Base-by-base conservation (phyloP, 1,140 invertebrate species). In the Pseudobourletiella spinata region DNA sequence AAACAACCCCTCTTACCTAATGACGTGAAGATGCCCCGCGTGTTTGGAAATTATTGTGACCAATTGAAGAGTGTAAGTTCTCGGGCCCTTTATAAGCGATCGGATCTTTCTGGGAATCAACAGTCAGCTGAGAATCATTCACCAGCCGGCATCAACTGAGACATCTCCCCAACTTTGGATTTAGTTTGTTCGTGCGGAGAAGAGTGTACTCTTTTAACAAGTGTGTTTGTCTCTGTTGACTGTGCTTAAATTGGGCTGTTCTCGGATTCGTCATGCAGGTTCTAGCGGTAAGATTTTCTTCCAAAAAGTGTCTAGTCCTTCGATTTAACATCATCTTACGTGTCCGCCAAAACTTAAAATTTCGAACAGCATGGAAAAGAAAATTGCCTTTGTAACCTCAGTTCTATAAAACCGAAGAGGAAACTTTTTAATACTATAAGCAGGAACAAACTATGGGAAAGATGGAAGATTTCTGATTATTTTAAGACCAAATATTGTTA, bases 1-100 rank as follows among this genome's bases (percentile, higher is more conserved):
- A 4, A 18, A 46, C 24, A 22, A 14, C 48, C 48, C 48, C 48
- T 51, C 48, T 51, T 51, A 51, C 22, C 48, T 51, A 51, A 51
- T 51, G 24, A 25, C 25, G 48, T 51, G 48, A 51, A 51, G 48
- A 51, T 25, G 48, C 8, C 22, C 32, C 8, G n/a, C n/a, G n/a
- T 46, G 4, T 46, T 46, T 46, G 43, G 6, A 20, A 3, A 39
- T 4, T 46, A 8, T 6, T 46, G 6, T n/a, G n/a, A n/a, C n/a
- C n/a, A n/a, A n/a, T n/a, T n/a, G n/a, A n/a, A n/a, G n/a, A n/a
- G n/a, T n/a, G n/a, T n/a, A n/a, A n/a, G n/a, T 51, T 25, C 48
- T 6, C 8, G 14, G 48, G 18, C 15, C 48, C 48, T 51, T 51
- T 51, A 51, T 51, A 51, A 25, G 48, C 48, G 8, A 24, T 25